Conservation (phyloP, 2,888 invertebrate species). For the Plemyria rubiginata region DNA sequence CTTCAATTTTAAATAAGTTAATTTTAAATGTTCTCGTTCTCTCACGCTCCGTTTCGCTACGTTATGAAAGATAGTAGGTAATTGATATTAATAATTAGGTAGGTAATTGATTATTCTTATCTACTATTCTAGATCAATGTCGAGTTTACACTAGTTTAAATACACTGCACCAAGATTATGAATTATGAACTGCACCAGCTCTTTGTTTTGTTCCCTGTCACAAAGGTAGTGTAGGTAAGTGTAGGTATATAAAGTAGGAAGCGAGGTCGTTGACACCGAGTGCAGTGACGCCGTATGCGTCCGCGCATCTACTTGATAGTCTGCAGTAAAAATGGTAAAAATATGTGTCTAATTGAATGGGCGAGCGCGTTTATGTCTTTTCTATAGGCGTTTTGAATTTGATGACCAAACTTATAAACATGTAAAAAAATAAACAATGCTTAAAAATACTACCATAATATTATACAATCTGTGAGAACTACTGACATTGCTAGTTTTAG, state of each 20-base stretch:
- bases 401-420: neutral
- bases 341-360: conserved; percentile 4
- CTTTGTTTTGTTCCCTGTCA: conserved; percentile 13
- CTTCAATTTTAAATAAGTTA: too few species aligned
- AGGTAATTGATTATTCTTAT: too few species aligned
- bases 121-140: too few species aligned
- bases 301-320: conserved; percentile 58
- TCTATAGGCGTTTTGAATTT: conserved; percentile 8
- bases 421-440: neutral
- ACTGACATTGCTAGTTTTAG: too few species aligned
- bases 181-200: neutral
- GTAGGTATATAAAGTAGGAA: conserved; percentile 54
- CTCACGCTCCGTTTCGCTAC: too few species aligned
- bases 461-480: too few species aligned
- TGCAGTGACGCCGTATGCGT: conserved; percentile 63
- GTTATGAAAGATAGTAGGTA: too few species aligned
- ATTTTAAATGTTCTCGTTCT: too few species aligned
- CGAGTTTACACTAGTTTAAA: too few species aligned
- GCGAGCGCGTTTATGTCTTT: conserved; percentile 28
- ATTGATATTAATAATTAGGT: too few species aligned
- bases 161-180: too few species aligned
- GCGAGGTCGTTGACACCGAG: conserved; percentile 66
- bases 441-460: neutral
- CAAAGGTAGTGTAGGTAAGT: conserved; percentile 25
- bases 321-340: conserved; percentile 27